Conservation (phyloP, 1,140 invertebrate species). For the Halesus radiatus region DNA sequence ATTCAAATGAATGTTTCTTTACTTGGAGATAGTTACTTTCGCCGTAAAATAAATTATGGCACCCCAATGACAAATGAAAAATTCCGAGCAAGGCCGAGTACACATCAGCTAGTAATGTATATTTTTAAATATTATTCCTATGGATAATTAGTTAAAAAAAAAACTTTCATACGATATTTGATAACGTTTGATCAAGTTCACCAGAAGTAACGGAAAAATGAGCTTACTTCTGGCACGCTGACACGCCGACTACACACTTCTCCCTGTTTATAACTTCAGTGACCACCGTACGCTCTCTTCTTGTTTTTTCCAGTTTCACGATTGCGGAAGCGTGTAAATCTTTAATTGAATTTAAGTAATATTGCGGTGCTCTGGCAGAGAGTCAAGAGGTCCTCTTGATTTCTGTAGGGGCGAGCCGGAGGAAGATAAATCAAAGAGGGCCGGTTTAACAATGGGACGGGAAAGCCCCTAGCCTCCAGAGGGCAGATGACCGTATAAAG, state of each 20-base stretch:
- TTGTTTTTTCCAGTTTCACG: not conserved
- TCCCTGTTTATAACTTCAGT: not conserved
- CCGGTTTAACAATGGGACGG: conserved; percentile 22
- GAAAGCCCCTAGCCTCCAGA: not conserved
- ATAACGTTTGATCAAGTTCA: no score
- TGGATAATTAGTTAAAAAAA: no score
- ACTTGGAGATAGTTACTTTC: no score
- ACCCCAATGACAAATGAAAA: no score
- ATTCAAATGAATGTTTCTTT: no score
- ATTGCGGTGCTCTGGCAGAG: not conserved
- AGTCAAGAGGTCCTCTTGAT: not conserved
- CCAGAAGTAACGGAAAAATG: no score
- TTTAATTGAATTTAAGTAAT: not conserved
- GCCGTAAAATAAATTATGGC: no score
- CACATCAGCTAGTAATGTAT: no score
- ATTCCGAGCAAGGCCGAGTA: no score
- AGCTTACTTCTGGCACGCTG: no score
- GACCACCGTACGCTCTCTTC: not conserved
- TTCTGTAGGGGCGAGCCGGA: conserved; percentile 1
- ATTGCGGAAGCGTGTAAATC: not conserved
- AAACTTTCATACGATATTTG: no score
- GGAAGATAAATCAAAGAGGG: conserved; percentile 21
- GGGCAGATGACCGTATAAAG: not conserved
- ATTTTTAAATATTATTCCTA: no score
- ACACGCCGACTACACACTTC: not conserved